phyloP scores from a whole-genome alignment of 2,797 vertebrate genomes.

The Cyprinodon diabolis region DNA sequence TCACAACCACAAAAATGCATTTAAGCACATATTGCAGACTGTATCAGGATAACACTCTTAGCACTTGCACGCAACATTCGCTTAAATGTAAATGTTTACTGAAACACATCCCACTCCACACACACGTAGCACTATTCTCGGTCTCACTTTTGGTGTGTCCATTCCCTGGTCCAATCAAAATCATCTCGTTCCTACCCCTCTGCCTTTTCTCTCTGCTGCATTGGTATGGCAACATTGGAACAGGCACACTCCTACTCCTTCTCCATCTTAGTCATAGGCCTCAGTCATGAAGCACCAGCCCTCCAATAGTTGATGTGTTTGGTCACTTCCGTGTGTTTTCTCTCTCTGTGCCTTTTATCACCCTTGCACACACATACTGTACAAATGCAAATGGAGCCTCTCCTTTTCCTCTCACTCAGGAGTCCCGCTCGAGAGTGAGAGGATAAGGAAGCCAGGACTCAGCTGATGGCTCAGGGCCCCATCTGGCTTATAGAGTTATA shows the following conservation, averaged over 20 bases:
- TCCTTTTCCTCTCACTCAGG: neutral
- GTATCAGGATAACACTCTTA: conserved; percentile 24
- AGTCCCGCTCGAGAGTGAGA: conserved; percentile 13
- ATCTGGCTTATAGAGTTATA: conserved; percentile 23
- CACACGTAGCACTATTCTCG: conserved; percentile 63
- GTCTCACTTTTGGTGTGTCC: conserved; percentile 45
- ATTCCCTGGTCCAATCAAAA: conserved; percentile 42
- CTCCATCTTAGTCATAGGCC: conserved; percentile 84
- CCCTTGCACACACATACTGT: conserved; percentile 39
- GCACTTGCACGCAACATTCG: conserved; percentile 30
- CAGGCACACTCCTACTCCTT: conserved; percentile 78
- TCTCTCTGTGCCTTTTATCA: conserved; percentile 60
- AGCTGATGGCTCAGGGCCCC: neutral
- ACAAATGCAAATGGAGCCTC: conserved; percentile 45
- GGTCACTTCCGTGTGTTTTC: conserved; percentile 69
- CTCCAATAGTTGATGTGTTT: conserved; percentile 72
- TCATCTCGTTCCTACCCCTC: conserved; percentile 49
- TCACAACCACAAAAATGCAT: conserved; percentile 30
- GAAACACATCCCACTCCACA: conserved; percentile 43
- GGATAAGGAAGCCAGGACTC: conserved; percentile 33
- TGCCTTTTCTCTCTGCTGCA: conserved; percentile 54
- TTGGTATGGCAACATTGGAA: conserved; percentile 77
- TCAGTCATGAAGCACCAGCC: conserved; percentile 65
- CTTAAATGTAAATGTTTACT: conserved; percentile 59
- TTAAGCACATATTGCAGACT: conserved; percentile 27